phyloP scores from a whole-genome alignment of 2,113 vertebrate species.

The human region GRCh38 chr14:79068501-79069000 shows the following conservation, averaged over 20 bases:
- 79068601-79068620: slow-evolving; percentile 70
- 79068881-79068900: not conserved
- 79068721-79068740: slow-evolving; percentile 22
- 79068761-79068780: slow-evolving; percentile 34
- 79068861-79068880: not conserved
- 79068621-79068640: slow-evolving; percentile 62
- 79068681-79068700: not conserved
- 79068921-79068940: not conserved
- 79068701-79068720: slow-evolving; percentile 64
- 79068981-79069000: not conserved
- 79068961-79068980: not conserved
- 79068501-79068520: slow-evolving; percentile 48
- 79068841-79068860: slow-evolving; percentile 10
- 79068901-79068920: not conserved
- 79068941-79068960: not conserved
- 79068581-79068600: slow-evolving; percentile 60
- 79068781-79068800: not conserved
- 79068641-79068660: slow-evolving; percentile 63
- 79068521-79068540: slow-evolving; percentile 60
- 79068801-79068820: not conserved
- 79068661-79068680: slow-evolving; percentile 39
- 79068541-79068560: slow-evolving; percentile 69
- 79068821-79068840: not conserved
- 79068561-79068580: slow-evolving; percentile 59
- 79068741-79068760: slow-evolving; percentile 58